Evolutionary conservation across 2,888 invertebrate genomes (phyloP), one percentile per base, ranked within the genome.

Genomic region (Tanytarsus gracilentus): DNA sequence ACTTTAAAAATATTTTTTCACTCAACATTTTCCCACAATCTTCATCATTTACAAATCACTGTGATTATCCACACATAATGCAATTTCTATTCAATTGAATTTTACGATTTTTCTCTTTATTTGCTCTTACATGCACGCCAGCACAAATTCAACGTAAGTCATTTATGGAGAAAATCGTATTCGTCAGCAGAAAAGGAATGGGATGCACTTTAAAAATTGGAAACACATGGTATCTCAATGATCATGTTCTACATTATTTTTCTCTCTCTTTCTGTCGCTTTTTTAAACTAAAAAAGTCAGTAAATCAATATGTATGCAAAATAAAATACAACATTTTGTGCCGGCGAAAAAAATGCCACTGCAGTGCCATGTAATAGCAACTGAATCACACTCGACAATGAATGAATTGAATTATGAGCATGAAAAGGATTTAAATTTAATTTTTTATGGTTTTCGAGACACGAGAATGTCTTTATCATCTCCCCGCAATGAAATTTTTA

Each of bases 171-270:
- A 39, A 9, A 39, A 26, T 49, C 49, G 9, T 23, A 14, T 52
- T 33, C 25, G 18, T 55, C 55, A 55, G 40, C 40, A 55, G 1
- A 36, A 40, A 40, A 16, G 18, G 16, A 11, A 11, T 25, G 14
- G 8, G n/a, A 49, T 25, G 4, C n/a, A 26, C 27, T 49, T 49
- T 49, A 49, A 49, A 40, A 25, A 40, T n/a, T 9, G 55, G 21
- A 40, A 55, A 40, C 55, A 55, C 55, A 55, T 55, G 55, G 39
- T 55, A 40, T 55, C 25, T 40, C 55, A 40, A 39, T 26, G 30
- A 29, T 55, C 55, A 26, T 52, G 52, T 33, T 52, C 52, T 16
- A 52, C 52, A 52, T 21, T 23, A 33, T 30, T 55, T 40, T 33
- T 23, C 21, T 2, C n/a, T 25, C 55, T 16, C 40, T 33, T 40